phyloP scores from a whole-genome alignment of 2,888 invertebrate species.

The Tinea pellionella region DNA sequence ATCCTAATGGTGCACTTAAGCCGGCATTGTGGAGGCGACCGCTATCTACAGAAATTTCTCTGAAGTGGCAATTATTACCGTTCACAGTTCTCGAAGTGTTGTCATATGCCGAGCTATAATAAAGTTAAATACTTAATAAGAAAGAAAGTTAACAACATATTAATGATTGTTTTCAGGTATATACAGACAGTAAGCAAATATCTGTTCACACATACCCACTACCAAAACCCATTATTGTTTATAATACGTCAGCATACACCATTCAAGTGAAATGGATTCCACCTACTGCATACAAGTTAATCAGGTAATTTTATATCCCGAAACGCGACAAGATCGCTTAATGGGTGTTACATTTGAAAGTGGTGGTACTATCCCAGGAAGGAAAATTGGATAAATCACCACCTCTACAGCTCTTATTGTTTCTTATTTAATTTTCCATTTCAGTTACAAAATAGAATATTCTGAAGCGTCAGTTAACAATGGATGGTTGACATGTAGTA shows the following conservation, averaged over 20 bases:
- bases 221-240: constrained; percentile 73
- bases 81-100: too few species aligned
- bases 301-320: constrained; percentile 29
- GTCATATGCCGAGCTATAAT: too few species aligned
- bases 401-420: too few species aligned
- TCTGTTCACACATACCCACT: constrained; percentile 77
- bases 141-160: neutral
- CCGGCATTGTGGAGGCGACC: too few species aligned
- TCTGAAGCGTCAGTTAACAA: constrained; percentile 54
- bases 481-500: constrained; percentile 33
- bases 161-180: constrained; percentile 7
- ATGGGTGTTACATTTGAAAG: too few species aligned
- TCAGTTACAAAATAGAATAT: constrained; percentile 46
- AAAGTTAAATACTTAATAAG: too few species aligned
- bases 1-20: too few species aligned
- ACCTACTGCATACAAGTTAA: constrained; percentile 40
- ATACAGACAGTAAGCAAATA: constrained; percentile 71
- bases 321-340: too few species aligned
- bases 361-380: too few species aligned
- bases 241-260: constrained; percentile 43
- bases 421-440: neutral
- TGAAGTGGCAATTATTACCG: too few species aligned
- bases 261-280: constrained; percentile 77
- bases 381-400: too few species aligned
- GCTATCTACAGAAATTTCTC: too few species aligned